Base-by-base conservation (phyloP, 2,113 vertebrate genomes). In the Hyla sarda region DNA sequence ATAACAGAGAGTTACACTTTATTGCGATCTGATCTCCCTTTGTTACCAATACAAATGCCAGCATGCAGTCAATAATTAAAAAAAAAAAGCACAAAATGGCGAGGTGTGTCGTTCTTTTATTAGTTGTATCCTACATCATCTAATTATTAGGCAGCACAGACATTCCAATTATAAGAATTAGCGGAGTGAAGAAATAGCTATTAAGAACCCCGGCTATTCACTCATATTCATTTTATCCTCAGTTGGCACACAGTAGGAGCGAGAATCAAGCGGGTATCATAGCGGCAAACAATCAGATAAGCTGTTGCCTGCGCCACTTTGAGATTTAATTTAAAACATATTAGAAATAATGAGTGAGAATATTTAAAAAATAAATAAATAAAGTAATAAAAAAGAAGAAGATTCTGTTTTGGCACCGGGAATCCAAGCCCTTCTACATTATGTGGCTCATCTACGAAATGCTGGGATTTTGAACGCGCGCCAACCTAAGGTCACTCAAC, bases 121-220 rank as follows among this genome's bases (percentile, higher is more conserved):
- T 98, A 98, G 97, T 96, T 95, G 95, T 95, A 96, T 96, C 96
- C 95, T 96, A 96, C 95, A 96, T 97, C 94, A 94, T 95, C 95
- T 98, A 98, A 99, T 98, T 98, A 98, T 97, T 95, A 84, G 95
- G 96, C 96, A 96, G 94, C 92, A 96, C 97, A 97, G 96, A 95
- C 95, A 96, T 96, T 95, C 94, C 96, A 98, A 98, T 98, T 99
- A 98, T 95, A 97, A 97, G 97, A 97, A 96, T 96, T 96, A 98
- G 96, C 96, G 96, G 96, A 98, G 97, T 97, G 97, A 93, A 96
- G 95, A 96, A 96, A 95, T 94, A 95, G 94, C 95, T 95, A 95
- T 96, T 97, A 95, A 96, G 95, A 93, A 94, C 94, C 94, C 94
- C 90, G 92, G 91, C 92, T 91, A 91, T 92, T 92, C 92, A 92